Evolutionary conservation across 2,888 invertebrate genomes (phyloP), one percentile per base, ranked within the genome.

Genomic region (Drosophila paracracens): DNA sequence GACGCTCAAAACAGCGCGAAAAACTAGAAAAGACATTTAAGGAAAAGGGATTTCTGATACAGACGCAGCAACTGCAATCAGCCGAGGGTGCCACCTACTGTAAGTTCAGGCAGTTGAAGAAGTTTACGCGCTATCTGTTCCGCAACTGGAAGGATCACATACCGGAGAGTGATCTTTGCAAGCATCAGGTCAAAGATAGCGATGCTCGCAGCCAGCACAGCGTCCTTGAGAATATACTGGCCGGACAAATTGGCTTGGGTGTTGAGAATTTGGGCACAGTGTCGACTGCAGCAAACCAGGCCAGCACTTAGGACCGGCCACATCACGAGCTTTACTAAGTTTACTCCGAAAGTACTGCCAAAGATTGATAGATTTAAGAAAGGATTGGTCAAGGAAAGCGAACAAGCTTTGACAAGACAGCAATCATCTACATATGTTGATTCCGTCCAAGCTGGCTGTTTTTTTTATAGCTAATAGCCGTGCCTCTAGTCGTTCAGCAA

Each of bases 61-160:
- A 98, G 92, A 98, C 98, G 0, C 98, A 98, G 92, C 98, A 98
- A 91, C 93, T 98, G 59, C 97, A 98, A 91, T 97, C 97, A 0
- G 98, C 98, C 0, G 98, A 98, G 91, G 98, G 98, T 0, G 98
- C 98, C 0, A 98, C 98, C 0, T 98, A 98, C 90, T 98, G 98
- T 93, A 98, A 98, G 92, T 98, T 98, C 91, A 94, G 98, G 54
- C 98, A 98, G 91, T 94, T 98, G 33, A 94, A 97, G 77, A 98
- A 98, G 92, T 98, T 98, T 91, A 98, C 98, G 0, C 94, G 98
- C 60, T 98, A 98, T 91, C 94, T 98, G 75, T 98, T 98, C 89
- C 94, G 98, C 83, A 98, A 97, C 91, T 98, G 98, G 98, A 98
- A 98, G 93, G 97, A 98, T 91, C 97, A 98, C 91, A 94, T 98